Evolutionary conservation across 2,888 invertebrate species (phyloP).

Genomic region (Cephus runcator): DNA sequence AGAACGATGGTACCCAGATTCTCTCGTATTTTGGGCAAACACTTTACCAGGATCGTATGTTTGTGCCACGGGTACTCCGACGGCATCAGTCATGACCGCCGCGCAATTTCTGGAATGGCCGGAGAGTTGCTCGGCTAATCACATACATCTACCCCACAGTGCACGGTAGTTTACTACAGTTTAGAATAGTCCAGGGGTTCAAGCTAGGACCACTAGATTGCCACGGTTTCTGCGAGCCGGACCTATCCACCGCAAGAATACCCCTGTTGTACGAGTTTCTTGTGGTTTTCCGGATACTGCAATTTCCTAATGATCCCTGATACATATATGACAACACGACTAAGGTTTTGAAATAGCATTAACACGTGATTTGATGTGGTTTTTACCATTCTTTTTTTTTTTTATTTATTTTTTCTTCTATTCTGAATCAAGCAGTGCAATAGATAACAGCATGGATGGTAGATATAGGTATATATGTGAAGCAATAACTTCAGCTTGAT

Average conservation of each 20-base stretch:
- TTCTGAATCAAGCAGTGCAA: not conserved
- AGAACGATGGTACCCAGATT: not conserved
- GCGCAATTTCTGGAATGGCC: conserved; percentile 31
- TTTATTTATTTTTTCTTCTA: not conserved
- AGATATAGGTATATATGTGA: not conserved
- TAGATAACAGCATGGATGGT: not conserved
- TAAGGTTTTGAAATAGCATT: not conserved
- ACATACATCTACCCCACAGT: conserved; percentile 20
- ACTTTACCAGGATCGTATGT: not conserved
- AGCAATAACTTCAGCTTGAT: not conserved
- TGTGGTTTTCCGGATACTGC: conserved; percentile 18
- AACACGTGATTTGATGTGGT: not conserved
- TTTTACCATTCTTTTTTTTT: too few species aligned
- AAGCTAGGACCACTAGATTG: conserved; percentile 14
- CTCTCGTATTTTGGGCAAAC: not conserved
- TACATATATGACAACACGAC: not conserved
- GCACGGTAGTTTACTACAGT: conserved; percentile 22
- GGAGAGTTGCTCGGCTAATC: conserved; percentile 22
- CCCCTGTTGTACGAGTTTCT: conserved; percentile 20
- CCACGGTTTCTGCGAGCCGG: conserved; percentile 5
- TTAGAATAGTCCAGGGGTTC: conserved; percentile 16
- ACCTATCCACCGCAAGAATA: conserved; percentile 19
- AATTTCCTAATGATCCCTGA: not conserved
- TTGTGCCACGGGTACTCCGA: conserved; percentile 12
- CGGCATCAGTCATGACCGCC: conserved; percentile 36